phyloP scores from a whole-genome alignment of 2,888 invertebrate genomes.

The Drosophila colorata region DNA sequence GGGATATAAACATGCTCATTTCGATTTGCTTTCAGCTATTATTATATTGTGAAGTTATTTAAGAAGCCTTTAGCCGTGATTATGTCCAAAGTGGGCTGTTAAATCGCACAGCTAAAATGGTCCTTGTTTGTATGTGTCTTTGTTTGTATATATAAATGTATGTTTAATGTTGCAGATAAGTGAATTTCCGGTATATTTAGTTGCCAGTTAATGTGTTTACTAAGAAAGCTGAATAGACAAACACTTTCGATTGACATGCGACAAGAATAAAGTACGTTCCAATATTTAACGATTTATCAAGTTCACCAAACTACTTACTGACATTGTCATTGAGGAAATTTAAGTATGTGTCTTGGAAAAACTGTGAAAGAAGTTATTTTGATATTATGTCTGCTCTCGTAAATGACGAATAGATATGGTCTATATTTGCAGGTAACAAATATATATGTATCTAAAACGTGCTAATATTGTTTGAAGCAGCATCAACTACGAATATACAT shows the following conservation, averaged over 20 bases:
- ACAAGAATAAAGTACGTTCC: neutral
- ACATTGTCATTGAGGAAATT: constrained; percentile 56
- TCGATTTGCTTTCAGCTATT: no score
- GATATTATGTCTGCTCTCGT: constrained; percentile 6
- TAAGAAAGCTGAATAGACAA: constrained; percentile 21
- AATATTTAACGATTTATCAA: constrained; percentile 45
- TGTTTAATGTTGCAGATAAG: constrained; percentile 7
- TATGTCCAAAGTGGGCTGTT: no score
- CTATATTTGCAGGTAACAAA: neutral
- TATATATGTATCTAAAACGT: constrained; percentile 1
- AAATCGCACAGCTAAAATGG: neutral
- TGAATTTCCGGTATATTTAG: constrained; percentile 41
- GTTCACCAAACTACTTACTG: constrained; percentile 15
- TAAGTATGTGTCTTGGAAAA: constrained; percentile 4
- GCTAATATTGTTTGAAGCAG: neutral
- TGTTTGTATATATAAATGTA: constrained; percentile 1
- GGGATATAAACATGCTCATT: no score
- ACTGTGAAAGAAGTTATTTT: constrained; percentile 6
- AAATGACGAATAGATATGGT: neutral
- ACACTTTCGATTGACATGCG: constrained; percentile 25
- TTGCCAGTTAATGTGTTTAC: constrained; percentile 52
- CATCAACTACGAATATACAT: constrained; percentile 15
- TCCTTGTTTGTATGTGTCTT: neutral
- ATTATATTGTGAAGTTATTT: no score
- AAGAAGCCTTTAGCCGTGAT: no score